Base-by-base conservation (phyloP, 37 sponge, comb jelly and placozoan genomes). In the Oopsacas minuta region DNA sequence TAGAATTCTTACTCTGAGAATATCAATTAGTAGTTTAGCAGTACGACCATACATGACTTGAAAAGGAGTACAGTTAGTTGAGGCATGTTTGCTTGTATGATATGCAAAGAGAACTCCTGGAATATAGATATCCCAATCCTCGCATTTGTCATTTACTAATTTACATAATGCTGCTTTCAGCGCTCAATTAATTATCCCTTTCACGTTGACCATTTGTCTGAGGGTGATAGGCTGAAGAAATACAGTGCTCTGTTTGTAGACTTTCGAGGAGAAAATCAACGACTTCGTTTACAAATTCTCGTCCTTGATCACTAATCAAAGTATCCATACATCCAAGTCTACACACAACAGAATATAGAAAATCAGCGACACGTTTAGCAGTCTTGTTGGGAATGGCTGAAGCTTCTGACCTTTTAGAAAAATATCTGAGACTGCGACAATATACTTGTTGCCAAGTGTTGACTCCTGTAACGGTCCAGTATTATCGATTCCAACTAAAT, bases 261-360 rank as follows among this genome's bases (percentile, higher is more conserved):
- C 39, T 85, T 36, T 37, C 38, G 36, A 53, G 53, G 22, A 85
- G 85, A 52, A 46, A 34, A 37, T 52, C 38, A 37, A 52, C 36
- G n/a, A 85, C 53, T 85, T 52, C 32, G n/a, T 85, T 85, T 35
- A 85, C 85, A 37, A 84, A 85, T 51, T 85, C 75, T 85, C 85
- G 28, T 52, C 85, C 85, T 52, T 85, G 85, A 53, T 85, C 85
- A 53, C 61, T 85, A 3, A 85, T 85, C 53, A 85, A 34, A 36
- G 85, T 52, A n/a, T 61, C 22, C 75, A 61, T 61, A 52, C 69
- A 52, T 52, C 85, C 69, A 28, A 85, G 35, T 37, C 85, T n/a
- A 53, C 69, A 85, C 23, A 85, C 53, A 28, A 53, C 69, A 10
- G 20, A 61, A 3, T 10, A 10, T 5, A 25, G 30, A n/a, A 61